These are phyloP conservation scores for Hydractinia echinata DNA, from an alignment of 30 jellyfish, hydroid and myxozoan species.

Conservation along the genomic window DNA sequence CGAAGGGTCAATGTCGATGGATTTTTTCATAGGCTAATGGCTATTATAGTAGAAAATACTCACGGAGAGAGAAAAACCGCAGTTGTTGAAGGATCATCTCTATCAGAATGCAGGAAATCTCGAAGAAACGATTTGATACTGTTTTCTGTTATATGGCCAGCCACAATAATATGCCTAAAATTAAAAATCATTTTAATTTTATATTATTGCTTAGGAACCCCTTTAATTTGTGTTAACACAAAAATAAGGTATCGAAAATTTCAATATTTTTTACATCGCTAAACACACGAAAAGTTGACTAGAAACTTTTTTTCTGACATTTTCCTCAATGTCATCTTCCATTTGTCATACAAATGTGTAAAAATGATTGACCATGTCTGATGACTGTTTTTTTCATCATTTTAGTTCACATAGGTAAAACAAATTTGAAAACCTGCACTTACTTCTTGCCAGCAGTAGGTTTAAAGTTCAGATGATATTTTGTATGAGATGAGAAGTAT, in stretches of 20 bases:
- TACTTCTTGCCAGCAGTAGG: slow-evolving; percentile 92
- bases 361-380: too few species aligned
- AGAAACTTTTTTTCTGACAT: neutral
- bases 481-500: slow-evolving; percentile 81
- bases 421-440: neutral
- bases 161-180: slow-evolving; percentile 11
- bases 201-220: too few species aligned
- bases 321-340: too few species aligned
- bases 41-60: neutral
- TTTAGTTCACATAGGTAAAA: too few species aligned
- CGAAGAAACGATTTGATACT: slow-evolving; percentile 1
- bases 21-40: neutral
- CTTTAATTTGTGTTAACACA: too few species aligned
- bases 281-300: neutral
- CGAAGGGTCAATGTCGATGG: neutral
- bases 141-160: slow-evolving; percentile 17
- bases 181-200: neutral
- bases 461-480: slow-evolving; percentile 66
- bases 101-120: slow-evolving; percentile 19
- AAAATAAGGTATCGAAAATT: too few species aligned
- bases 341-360: too few species aligned
- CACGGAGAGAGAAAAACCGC: slow-evolving; percentile 22
- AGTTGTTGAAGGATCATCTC: neutral
- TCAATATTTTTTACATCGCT: too few species aligned
- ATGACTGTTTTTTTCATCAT: too few species aligned